Evolutionary conservation across 2,888 invertebrate species (phyloP).

Genomic region (Eupithecia subfuscata): DNA sequence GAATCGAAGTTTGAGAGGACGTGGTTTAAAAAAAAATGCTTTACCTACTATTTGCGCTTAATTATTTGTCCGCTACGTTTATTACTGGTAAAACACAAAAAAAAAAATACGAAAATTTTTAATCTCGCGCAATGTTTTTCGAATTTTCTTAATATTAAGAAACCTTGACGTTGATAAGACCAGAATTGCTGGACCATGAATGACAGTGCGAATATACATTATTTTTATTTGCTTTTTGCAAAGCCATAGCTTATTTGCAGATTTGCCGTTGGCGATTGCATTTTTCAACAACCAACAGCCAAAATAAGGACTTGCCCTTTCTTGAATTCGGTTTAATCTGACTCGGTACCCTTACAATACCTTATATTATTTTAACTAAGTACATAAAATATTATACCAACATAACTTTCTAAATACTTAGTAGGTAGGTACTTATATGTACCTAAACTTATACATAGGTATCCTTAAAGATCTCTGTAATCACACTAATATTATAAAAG

Average conservation of each 20-base stretch:
- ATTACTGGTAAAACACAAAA: not conserved
- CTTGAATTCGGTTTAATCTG: too few species aligned
- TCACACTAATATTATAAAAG: too few species aligned
- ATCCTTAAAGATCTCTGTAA: too few species aligned
- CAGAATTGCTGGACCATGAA: not conserved
- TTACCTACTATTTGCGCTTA: not conserved
- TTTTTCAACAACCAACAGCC: not conserved
- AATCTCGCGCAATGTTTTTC: not conserved
- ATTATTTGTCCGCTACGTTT: not conserved
- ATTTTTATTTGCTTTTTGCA: not conserved
- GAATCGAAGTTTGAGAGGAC: too few species aligned
- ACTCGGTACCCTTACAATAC: too few species aligned
- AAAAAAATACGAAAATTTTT: not conserved
- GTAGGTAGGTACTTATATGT: too few species aligned
- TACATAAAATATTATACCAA: too few species aligned
- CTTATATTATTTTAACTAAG: too few species aligned
- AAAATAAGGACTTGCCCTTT: too few species aligned
- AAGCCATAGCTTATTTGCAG: not conserved
- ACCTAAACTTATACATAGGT: too few species aligned
- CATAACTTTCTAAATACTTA: too few species aligned
- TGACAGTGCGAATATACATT: not conserved
- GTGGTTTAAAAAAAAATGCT: not conserved
- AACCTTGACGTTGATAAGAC: not conserved
- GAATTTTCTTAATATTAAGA: not conserved
- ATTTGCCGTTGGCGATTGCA: not conserved